Evolutionary conservation across 2,888 invertebrate species (phyloP), one percentile per base, ranked within the genome.

Genomic region (Phortica magna): DNA sequence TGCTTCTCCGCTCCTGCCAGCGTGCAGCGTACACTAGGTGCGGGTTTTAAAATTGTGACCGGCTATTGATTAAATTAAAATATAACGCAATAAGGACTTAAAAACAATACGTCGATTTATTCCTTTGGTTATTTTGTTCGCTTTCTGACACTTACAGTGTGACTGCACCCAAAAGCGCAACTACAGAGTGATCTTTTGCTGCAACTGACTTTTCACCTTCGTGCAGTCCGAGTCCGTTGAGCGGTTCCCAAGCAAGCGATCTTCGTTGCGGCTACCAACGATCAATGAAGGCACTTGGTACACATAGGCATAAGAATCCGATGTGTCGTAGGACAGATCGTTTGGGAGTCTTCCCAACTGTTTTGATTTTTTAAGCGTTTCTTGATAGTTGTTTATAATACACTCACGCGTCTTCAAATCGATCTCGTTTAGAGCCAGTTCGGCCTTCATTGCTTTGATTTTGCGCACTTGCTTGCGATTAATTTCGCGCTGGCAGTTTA

Each of bases 1-100:
- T 91, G 91, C 80, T 90, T 89, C 75, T 91, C 92, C 17, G 92
- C 91, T 10, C 92, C 91, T 0, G 83, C 91, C 0, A 87, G 83
- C 61, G 77, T 88, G 10, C 89, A 90, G 9, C 88, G 89, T 48
- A 89, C 90, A 0, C 72, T 89, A n/a, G 91, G 90, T 0, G 89
- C 87, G 0, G 90, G 91, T 19, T 91, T 90, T 48, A 91, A 90
- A 73, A 84, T 90, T 76, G 75, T 82, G 64, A 88, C 81, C 75
- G 76, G 75, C 1, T 65, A 87, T 17, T 67, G 41, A 74, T 22
- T 9, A 48, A 14, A 31, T 55, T 53, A 14, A 43, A 12, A 41
- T 68, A 43, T 7, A 42, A 14, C n/a, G 42, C 10, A 71, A 71
- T 14, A 71, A 48, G 31, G 2, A 4, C 14, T 31, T 19, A 41